These are phyloP conservation scores for Mythimna albipuncta DNA, from an alignment of 2,888 invertebrate species.

Conservation along the genomic window DNA sequence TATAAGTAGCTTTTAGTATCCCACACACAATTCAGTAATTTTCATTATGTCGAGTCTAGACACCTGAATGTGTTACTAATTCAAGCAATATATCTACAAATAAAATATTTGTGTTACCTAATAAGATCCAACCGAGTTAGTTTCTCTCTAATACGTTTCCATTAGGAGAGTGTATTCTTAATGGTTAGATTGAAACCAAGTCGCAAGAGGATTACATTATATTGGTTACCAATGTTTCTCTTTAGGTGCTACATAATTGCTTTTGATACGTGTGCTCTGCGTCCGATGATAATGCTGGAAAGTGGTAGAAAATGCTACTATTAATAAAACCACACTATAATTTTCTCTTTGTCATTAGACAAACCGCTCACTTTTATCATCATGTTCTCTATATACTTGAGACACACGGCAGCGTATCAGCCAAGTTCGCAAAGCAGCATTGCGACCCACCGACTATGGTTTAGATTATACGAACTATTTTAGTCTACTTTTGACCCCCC, in stretches of 20 bases:
- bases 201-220: conserved; percentile 19
- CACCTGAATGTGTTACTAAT: conserved; percentile 12
- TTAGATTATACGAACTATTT: too few relatives aligned
- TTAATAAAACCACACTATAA: conserved; percentile 41
- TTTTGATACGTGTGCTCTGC: conserved; percentile 16
- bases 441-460: too few relatives aligned
- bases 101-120: conserved; percentile 25
- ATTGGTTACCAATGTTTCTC: conserved; percentile 20
- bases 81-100: conserved; percentile 8
- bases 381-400: neutral
- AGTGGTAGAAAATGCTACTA: conserved; percentile 45
- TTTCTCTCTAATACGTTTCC: conserved; percentile 32
- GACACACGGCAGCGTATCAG: too few relatives aligned
- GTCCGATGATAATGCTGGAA: conserved; percentile 34
- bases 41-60: conserved; percentile 20
- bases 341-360: conserved; percentile 50
- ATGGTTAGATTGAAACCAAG: conserved; percentile 8
- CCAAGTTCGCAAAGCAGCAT: too few relatives aligned
- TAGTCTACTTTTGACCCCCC: too few relatives aligned
- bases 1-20: neutral
- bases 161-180: conserved; percentile 30
- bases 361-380: conserved; percentile 35
- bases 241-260: conserved; percentile 19
- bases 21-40: conserved; percentile 2
- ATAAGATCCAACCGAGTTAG: conserved; percentile 12